Evolutionary conservation across 2,888 invertebrate genomes (phyloP), one percentile per base, ranked within the genome.

Genomic region (Stictocephala bisonia): DNA sequence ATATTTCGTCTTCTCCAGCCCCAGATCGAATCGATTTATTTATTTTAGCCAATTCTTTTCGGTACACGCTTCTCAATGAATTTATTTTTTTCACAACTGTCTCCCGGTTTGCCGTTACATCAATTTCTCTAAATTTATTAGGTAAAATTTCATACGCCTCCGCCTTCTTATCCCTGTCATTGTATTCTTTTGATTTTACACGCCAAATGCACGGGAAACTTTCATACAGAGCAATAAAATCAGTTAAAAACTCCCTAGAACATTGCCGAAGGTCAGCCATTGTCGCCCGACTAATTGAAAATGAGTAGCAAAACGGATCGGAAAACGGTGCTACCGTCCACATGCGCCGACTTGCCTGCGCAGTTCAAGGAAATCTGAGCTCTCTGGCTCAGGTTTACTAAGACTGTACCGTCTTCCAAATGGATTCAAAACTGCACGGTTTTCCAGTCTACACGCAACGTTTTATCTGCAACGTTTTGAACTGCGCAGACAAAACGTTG

Each of bases 71-170:
- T 44, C 79, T 50, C 51, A 80, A 66, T 51, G 73, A 76, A 74
- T 79, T 79, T 48, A 79, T 77, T 74, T 80, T 80, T 58, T 77
- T 79, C 15, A 76, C 72, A 0, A 78, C 78, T 40, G 73, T 72
- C 24, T 51, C 69, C 35, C 60, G 69, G 60, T 31, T 73, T 15
- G 73, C 72, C 20, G 22, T 53, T 13, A 56, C 27, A 50, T 74
- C 72, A 29, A 73, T 72, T 53, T 73, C 72, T 64, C 73, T 73
- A 50, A 66, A 74, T 35, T 67, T 67, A 67, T 74, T 68, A 7
- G 68, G 69, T 13, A 72, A 58, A 20, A 27, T 53, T 51, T 50
- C 72, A 20, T 74, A 72, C 7, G 75, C 75, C 48, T 75, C 26
- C 26, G 67, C 66, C 67, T 76, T 75, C 41, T 76, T 70, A 50